Conservation (phyloP, 2,888 invertebrate species). For the Diogma glabrata region DNA sequence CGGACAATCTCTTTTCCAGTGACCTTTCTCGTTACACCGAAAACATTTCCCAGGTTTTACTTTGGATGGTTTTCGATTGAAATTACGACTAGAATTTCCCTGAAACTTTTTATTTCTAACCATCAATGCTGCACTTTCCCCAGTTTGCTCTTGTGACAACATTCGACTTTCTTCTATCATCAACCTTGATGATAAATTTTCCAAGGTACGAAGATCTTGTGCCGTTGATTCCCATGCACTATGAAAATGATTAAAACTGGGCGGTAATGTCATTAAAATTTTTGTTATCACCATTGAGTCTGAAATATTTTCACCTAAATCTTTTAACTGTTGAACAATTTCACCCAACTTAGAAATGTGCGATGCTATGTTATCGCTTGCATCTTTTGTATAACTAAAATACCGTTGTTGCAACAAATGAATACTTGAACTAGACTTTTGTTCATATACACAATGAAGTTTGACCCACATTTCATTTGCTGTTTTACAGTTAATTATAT, state of each 20-base stretch:
- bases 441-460: slow-evolving; percentile 23
- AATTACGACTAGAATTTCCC: no score
- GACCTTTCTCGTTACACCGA: slow-evolving; percentile 17
- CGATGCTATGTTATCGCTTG: slow-evolving; percentile 15
- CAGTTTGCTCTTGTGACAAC: slow-evolving; percentile 18
- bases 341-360: slow-evolving; percentile 16
- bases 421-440: slow-evolving; percentile 17
- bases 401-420: slow-evolving; percentile 22
- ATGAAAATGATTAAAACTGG: no score
- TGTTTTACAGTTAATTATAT: slow-evolving; percentile 18
- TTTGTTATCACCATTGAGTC: slow-evolving; percentile 17
- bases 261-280: slow-evolving; percentile 20
- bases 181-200: slow-evolving; percentile 18
- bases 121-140: slow-evolving; percentile 9
- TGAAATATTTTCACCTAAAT: slow-evolving; percentile 16
- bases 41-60: slow-evolving; percentile 17
- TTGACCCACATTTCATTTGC: slow-evolving; percentile 17
- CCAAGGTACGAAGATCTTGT: slow-evolving; percentile 19
- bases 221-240: slow-evolving; percentile 21
- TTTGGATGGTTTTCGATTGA: neutral
- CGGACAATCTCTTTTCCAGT: slow-evolving; percentile 19
- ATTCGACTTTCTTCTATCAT: slow-evolving; percentile 14
- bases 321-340: slow-evolving; percentile 15
- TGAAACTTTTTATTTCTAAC: no score
- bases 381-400: slow-evolving; percentile 16